These are phyloP conservation scores for Notospermus geniculatus DNA, from an alignment of 1,140 invertebrate genomes.

Conservation along the genomic window DNA sequence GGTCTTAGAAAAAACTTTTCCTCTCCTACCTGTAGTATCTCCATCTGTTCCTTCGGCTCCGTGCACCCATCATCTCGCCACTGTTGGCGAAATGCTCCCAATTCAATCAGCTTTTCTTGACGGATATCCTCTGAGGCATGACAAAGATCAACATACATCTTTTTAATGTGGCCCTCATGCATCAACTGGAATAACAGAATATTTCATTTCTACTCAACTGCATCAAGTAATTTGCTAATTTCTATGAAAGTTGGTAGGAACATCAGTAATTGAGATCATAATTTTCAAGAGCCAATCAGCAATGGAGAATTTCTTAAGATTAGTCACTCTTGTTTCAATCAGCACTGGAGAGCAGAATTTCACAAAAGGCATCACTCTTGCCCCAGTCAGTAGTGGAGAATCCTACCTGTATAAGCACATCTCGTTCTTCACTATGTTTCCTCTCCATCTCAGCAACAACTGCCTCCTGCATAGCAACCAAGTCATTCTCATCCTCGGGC, in stretches of 20 bases:
- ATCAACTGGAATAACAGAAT: constrained; percentile 23
- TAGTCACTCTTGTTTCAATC: no score
- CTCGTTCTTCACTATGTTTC: constrained; percentile 36
- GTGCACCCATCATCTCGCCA: constrained; percentile 26
- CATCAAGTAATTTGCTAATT: no score
- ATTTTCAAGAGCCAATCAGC: no score
- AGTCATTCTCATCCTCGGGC: constrained; percentile 27
- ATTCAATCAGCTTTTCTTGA: constrained; percentile 27
- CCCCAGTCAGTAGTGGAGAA: no score
- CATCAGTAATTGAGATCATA: no score
- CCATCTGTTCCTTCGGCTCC: constrained; percentile 24
- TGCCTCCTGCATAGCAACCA: constrained; percentile 30
- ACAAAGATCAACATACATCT: constrained; percentile 7
- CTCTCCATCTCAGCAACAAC: constrained; percentile 33
- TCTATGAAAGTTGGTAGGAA: no score
- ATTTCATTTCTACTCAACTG: no score
- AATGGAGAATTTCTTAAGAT: no score
- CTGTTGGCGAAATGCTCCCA: constrained; percentile 25
- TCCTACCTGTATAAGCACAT: constrained; percentile 35
- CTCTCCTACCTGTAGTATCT: constrained; percentile 24
- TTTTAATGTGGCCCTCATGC: constrained; percentile 19
- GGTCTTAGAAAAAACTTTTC: neutral
- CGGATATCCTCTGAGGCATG: constrained; percentile 27
- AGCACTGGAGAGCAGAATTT: no score
- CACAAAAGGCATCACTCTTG: no score